Conservation (phyloP, 2,113 vertebrate species). For the Callionymus lyra region DNA sequence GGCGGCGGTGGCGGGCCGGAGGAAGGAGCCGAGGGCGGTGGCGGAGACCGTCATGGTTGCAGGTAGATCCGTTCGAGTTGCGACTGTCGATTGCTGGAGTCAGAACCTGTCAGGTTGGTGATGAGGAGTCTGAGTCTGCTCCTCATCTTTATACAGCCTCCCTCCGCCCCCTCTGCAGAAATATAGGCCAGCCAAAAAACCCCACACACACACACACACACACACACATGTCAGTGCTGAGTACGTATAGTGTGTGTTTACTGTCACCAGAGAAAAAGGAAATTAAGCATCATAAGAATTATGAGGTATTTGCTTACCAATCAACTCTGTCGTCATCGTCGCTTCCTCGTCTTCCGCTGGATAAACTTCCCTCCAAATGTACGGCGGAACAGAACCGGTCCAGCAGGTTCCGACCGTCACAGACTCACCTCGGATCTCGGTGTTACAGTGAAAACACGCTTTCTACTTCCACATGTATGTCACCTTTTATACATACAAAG, state of each 20-base stretch:
- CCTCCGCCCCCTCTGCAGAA: conserved; percentile 34
- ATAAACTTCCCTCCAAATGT: too few relatives aligned
- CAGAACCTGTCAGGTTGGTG: background rate
- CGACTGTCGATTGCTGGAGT: too few relatives aligned
- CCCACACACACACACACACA: conserved; percentile 20
- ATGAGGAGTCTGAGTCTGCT: conserved; percentile 11
- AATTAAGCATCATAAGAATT: conserved; percentile 28
- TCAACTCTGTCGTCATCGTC: conserved; percentile 3
- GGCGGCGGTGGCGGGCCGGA: background rate
- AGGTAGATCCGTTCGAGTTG: background rate
- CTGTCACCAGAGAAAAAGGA: conserved; percentile 39
- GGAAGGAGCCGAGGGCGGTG: background rate
- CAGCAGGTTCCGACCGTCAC: too few relatives aligned
- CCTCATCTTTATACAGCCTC: conserved; percentile 28
- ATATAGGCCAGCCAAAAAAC: conserved; percentile 50
- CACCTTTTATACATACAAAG: too few relatives aligned
- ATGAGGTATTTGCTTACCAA: conserved; percentile 2
- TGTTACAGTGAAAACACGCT: too few relatives aligned
- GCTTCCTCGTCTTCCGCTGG: conserved; percentile 11
- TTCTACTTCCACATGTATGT: too few relatives aligned
- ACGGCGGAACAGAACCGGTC: too few relatives aligned
- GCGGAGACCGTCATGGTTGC: conserved; percentile 15
- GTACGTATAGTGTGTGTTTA: conserved; percentile 21
- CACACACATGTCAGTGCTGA: conserved; percentile 22
- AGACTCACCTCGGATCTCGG: too few relatives aligned